These are phyloP conservation scores for Saturnia pavonia DNA, from an alignment of 2,888 invertebrate genomes.

Conservation along the genomic window DNA sequence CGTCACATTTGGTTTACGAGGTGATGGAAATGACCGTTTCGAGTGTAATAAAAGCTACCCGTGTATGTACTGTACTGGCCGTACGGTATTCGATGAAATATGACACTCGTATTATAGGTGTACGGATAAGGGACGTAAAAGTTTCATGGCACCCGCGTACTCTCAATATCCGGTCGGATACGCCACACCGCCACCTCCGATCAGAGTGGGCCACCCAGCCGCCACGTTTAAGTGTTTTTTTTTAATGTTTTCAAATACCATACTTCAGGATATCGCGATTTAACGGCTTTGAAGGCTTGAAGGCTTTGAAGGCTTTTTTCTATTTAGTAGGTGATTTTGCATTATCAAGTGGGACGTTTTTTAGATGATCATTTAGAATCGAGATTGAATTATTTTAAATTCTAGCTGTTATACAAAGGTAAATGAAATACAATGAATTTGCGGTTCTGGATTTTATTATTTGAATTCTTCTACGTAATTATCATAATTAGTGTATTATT, in stretches of 20 bases:
- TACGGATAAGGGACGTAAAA: constrained; percentile 53
- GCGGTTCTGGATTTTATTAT: neutral
- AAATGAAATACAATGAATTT: neutral
- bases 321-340: neutral
- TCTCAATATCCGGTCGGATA: constrained; percentile 46
- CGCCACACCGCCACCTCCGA: constrained; percentile 22
- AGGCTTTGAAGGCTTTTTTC: neutral
- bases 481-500: neutral
- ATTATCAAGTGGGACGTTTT: neutral
- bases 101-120: constrained; percentile 46
- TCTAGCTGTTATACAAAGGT: neutral
- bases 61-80: constrained; percentile 30
- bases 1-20: constrained; percentile 43
- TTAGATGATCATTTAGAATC: neutral
- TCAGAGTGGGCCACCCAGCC: neutral
- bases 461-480: neutral
- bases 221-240: constrained; percentile 8
- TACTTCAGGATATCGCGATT: neutral
- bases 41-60: constrained; percentile 44
- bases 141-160: constrained; percentile 47
- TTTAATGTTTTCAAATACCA: constrained; percentile 9
- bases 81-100: constrained; percentile 43
- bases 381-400: neutral
- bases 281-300: neutral
- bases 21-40: constrained; percentile 40